phyloP scores from a whole-genome alignment of 2,113 vertebrate species.

The Stercorarius parasiticus region DNA sequence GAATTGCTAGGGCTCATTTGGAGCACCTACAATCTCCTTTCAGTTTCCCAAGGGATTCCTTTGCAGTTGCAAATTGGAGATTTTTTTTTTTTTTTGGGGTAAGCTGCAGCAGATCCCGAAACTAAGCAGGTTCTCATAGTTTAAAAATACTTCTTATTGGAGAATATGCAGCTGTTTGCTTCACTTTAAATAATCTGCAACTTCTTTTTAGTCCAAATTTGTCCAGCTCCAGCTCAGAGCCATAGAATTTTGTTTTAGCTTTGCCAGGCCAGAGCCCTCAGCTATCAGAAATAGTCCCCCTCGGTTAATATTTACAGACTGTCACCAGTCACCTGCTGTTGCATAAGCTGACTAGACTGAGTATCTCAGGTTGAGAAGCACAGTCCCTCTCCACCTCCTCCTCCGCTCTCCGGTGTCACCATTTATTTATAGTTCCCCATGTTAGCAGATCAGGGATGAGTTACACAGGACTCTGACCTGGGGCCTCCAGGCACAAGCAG shows the following conservation, averaged over 20 bases:
- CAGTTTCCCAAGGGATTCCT: not conserved
- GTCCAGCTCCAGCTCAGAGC: not conserved
- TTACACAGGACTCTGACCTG: not conserved
- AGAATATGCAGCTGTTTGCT: not conserved
- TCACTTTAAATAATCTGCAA: not conserved
- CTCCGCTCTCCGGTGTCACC: not conserved
- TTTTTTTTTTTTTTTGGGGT: not conserved
- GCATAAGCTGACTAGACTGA: not conserved
- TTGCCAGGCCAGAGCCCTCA: not conserved
- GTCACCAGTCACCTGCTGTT: not conserved
- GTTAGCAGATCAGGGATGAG: not conserved
- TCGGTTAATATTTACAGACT: not conserved
- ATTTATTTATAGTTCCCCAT: constrained; percentile 51
- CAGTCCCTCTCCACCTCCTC: not conserved
- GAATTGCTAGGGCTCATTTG: not conserved
- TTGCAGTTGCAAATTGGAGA: not conserved
- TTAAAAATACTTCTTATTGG: not conserved
- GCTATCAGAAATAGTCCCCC: not conserved
- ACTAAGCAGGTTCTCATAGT: not conserved
- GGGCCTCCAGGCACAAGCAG: not conserved
- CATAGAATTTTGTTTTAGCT: not conserved
- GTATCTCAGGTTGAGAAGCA: not conserved
- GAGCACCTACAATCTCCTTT: not conserved
- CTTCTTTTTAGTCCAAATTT: not conserved
- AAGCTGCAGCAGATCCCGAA: not conserved